These are phyloP conservation scores for Azemiops feae DNA, from an alignment of 2,113 vertebrate species.

Conservation along the genomic window DNA sequence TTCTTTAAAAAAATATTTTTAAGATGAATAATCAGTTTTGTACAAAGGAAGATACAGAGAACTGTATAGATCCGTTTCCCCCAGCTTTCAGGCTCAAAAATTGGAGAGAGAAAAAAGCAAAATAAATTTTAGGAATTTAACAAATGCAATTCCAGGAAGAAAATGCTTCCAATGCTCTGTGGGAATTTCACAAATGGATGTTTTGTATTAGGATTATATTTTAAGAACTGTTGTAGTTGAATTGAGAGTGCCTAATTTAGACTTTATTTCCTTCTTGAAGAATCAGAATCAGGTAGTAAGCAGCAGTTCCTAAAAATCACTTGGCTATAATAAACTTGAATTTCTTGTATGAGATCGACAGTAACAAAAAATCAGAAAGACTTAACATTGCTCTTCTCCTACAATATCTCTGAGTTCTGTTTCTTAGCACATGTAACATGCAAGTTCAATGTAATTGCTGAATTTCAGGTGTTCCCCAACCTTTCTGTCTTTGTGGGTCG, in stretches of 20 bases:
- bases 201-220: constrained; percentile 55
- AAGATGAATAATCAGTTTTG: background rate
- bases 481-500: no score
- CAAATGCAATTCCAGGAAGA: constrained; percentile 48
- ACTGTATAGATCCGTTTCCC: background rate
- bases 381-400: background rate
- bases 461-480: background rate
- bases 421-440: constrained; percentile 1
- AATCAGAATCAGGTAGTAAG: constrained; percentile 46
- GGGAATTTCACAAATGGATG: constrained; percentile 62
- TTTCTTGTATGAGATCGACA: background rate
- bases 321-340: constrained; percentile 26
- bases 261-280: constrained; percentile 54
- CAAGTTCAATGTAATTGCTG: constrained; percentile 1
- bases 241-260: constrained; percentile 52
- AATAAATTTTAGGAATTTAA: constrained; percentile 72
- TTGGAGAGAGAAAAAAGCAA: constrained; percentile 50
- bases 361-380: background rate
- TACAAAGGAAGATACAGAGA: background rate
- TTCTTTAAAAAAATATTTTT: constrained; percentile 46
- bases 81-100: constrained; percentile 60
- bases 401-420: background rate
- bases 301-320: constrained; percentile 46
- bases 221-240: constrained; percentile 49
- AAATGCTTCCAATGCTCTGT: constrained; percentile 57